These are phyloP conservation scores for Silurus glanis DNA, from an alignment of 2,113 vertebrate genomes.

Conservation along the genomic window DNA sequence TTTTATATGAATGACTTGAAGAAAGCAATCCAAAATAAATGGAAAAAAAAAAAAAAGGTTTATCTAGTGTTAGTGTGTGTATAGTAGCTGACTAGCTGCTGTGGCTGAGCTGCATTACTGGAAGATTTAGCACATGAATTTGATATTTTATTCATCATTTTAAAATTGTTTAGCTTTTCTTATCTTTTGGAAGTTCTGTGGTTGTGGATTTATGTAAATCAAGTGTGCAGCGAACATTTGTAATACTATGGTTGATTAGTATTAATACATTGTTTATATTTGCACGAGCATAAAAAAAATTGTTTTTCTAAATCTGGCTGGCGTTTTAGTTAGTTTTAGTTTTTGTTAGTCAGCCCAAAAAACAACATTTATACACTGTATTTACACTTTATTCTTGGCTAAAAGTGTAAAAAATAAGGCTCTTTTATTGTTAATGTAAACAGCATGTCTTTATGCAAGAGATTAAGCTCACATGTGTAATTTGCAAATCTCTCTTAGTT, in stretches of 20 bases:
- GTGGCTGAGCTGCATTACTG: not conserved
- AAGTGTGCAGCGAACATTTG: not conserved
- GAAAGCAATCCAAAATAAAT: not conserved
- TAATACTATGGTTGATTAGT: not conserved
- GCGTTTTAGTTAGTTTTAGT: not conserved
- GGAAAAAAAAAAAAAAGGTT: not conserved
- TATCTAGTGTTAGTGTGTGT: not conserved
- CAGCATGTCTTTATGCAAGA: constrained; percentile 12
- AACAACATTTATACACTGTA: not conserved
- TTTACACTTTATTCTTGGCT: not conserved
- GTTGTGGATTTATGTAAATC: not conserved
- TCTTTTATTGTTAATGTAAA: not conserved
- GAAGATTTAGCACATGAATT: not conserved
- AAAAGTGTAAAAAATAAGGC: not conserved
- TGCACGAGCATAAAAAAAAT: not conserved
- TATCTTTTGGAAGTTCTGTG: not conserved
- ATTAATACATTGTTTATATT: not conserved
- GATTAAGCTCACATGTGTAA: not conserved
- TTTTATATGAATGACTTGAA: not conserved
- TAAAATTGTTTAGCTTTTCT: not conserved
- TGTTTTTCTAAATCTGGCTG: not conserved
- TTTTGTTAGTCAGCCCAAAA: too few relatives aligned
- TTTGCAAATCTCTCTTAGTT: not conserved
- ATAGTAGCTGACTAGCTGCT: not conserved
- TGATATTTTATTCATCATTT: not conserved